These are phyloP conservation scores for Peribatodes rhomboidaria DNA, from an alignment of 2,888 invertebrate species.

Conservation along the genomic window DNA sequence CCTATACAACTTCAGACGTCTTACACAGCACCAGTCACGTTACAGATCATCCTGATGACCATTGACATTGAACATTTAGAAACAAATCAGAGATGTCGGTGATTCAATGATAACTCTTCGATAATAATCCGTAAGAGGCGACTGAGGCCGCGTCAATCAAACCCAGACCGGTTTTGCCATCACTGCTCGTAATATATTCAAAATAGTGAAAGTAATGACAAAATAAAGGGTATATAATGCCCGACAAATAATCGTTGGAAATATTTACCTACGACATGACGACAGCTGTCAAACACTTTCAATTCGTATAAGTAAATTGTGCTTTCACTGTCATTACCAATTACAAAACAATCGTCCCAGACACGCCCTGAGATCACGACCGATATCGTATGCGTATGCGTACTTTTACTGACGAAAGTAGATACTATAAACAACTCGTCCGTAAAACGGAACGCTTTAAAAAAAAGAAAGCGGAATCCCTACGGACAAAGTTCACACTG, in stretches of 20 bases:
- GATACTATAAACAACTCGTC: slow-evolving; percentile 47
- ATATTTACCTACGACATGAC: slow-evolving; percentile 67
- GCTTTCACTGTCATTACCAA: slow-evolving; percentile 76
- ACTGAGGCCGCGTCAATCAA: slow-evolving; percentile 34
- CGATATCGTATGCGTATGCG: slow-evolving; percentile 47
- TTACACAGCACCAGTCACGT: not conserved
- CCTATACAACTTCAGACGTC: not conserved
- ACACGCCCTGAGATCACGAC: slow-evolving; percentile 63
- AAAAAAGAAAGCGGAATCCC: slow-evolving; percentile 70
- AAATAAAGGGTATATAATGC: slow-evolving; percentile 51
- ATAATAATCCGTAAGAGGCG: slow-evolving; percentile 34
- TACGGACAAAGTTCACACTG: slow-evolving; percentile 78
- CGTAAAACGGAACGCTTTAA: slow-evolving; percentile 58
- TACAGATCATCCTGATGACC: slow-evolving; percentile 1
- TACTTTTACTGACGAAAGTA: slow-evolving; percentile 48
- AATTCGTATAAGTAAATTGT: slow-evolving; percentile 31
- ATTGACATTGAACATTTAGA: slow-evolving; percentile 14
- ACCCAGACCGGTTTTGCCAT: slow-evolving; percentile 41
- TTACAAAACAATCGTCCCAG: slow-evolving; percentile 65
- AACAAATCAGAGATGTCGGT: slow-evolving; percentile 14
- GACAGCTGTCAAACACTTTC: slow-evolving; percentile 57
- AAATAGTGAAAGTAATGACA: slow-evolving; percentile 60
- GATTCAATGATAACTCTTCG: slow-evolving; percentile 25
- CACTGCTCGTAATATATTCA: slow-evolving; percentile 50
- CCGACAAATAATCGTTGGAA: slow-evolving; percentile 55